A percentile compares a stretch with the other conserved stretches of the same genome.
phyloP scores from a whole-genome alignment of 2,888 invertebrate species.

The Xiphydria camelus region DNA sequence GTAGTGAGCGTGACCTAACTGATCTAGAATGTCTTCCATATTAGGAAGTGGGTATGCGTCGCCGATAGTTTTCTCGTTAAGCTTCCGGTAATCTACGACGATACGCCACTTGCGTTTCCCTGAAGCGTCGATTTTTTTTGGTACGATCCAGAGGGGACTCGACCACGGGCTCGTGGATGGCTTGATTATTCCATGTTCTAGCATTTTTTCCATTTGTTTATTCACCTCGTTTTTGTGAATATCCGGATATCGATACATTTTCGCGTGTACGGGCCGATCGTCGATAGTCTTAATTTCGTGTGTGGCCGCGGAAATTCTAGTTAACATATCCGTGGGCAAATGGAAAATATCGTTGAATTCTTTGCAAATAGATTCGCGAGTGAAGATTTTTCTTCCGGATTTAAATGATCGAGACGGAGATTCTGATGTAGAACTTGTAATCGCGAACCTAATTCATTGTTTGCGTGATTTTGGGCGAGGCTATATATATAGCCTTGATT shows the following conservation, averaged over 20 bases:
- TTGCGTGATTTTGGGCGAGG: no score
- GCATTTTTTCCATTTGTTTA: not conserved
- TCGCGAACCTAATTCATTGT: not conserved
- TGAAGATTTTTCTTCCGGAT: not conserved
- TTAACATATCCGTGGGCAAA: not conserved
- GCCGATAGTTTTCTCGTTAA: slow-evolving; percentile 34
- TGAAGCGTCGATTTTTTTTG: slow-evolving; percentile 34
- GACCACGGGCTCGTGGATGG: slow-evolving; percentile 36
- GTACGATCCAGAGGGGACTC: slow-evolving; percentile 41
- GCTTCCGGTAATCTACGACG: slow-evolving; percentile 32
- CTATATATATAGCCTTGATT: no score
- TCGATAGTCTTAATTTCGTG: not conserved
- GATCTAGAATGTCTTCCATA: slow-evolving; percentile 32
- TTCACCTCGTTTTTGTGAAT: not conserved
- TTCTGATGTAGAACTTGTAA: slow-evolving; percentile 2
- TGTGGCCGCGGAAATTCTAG: not conserved
- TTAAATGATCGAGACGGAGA: not conserved
- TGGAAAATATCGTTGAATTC: not conserved
- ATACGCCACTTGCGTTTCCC: slow-evolving; percentile 25
- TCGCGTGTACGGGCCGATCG: not conserved
- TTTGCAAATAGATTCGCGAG: not conserved
- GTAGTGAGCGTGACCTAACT: slow-evolving; percentile 25
- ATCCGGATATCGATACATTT: not conserved
- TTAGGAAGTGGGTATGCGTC: slow-evolving; percentile 35
- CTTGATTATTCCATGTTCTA: slow-evolving; percentile 17